Conservation (phyloP, 2,888 invertebrate genomes). For the Lasiommata megera region DNA sequence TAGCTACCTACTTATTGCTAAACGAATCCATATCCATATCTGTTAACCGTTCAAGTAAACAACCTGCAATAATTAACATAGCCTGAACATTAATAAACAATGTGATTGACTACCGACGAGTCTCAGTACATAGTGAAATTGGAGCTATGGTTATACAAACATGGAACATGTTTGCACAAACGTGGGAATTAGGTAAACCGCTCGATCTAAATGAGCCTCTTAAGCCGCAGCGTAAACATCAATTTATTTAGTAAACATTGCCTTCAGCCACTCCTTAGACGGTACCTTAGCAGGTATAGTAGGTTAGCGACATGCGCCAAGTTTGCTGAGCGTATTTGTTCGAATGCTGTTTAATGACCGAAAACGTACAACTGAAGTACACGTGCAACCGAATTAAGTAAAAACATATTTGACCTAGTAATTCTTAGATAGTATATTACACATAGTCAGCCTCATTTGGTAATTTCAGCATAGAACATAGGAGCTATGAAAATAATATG, state of each 20-base stretch:
- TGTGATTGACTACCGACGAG: constrained; percentile 24
- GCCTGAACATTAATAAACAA: constrained; percentile 25
- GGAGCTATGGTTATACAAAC: constrained; percentile 29
- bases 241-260: constrained; percentile 36
- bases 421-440: neutral
- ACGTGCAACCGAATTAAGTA: constrained; percentile 10
- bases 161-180: constrained; percentile 32
- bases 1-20: constrained; percentile 11
- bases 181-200: constrained; percentile 36
- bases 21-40: constrained; percentile 8
- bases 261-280: constrained; percentile 21
- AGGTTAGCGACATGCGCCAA: constrained; percentile 14
- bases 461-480: neutral
- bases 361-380: neutral
- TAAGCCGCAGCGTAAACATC: constrained; percentile 33
- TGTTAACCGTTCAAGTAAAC: constrained; percentile 15
- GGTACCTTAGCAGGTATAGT: constrained; percentile 15
- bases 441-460: neutral
- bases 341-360: constrained; percentile 4
- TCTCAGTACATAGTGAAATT: constrained; percentile 25
- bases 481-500: no score
- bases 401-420: neutral
- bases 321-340: constrained; percentile 22
- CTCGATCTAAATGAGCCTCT: constrained; percentile 35
- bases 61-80: constrained; percentile 16